These are phyloP conservation scores for Drosophila lacicola DNA, from an alignment of 2,888 invertebrate genomes.

Conservation along the genomic window DNA sequence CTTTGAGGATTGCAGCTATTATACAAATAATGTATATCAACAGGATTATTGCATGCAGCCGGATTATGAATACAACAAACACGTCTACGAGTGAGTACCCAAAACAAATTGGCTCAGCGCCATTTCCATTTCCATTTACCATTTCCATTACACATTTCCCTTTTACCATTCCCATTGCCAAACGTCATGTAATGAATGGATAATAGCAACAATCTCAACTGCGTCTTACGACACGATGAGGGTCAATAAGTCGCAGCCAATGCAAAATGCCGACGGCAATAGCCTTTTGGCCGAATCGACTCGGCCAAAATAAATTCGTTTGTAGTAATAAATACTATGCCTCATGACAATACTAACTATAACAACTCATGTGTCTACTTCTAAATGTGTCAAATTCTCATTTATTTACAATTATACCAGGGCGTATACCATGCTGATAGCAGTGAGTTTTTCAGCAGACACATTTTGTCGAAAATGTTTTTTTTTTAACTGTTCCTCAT, in stretches of 20 bases:
- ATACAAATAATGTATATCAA: conserved; percentile 82
- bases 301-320: no score
- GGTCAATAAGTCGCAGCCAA: conserved; percentile 5
- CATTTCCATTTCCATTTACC: conserved; percentile 9
- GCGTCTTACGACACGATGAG: conserved; percentile 2
- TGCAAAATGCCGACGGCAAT: conserved; percentile 30
- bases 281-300: no score
- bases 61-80: conserved; percentile 84
- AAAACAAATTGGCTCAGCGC: conserved; percentile 23
- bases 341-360: no score
- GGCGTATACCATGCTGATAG: no score
- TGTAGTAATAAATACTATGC: no score
- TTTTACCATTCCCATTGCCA: neutral
- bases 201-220: conserved; percentile 27
- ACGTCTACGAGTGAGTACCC: conserved; percentile 83
- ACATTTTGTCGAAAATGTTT: no score
- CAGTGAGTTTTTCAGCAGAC: no score
- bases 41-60: conserved; percentile 84
- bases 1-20: conserved; percentile 84
- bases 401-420: no score
- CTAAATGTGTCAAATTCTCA: no score
- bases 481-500: no score
- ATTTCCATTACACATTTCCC: neutral
- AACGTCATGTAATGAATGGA: conserved; percentile 26
- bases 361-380: no score